These are phyloP conservation scores for Tragelaphus buxtoni DNA, from an alignment of 2,113 vertebrate genomes.

Conservation along the genomic window DNA sequence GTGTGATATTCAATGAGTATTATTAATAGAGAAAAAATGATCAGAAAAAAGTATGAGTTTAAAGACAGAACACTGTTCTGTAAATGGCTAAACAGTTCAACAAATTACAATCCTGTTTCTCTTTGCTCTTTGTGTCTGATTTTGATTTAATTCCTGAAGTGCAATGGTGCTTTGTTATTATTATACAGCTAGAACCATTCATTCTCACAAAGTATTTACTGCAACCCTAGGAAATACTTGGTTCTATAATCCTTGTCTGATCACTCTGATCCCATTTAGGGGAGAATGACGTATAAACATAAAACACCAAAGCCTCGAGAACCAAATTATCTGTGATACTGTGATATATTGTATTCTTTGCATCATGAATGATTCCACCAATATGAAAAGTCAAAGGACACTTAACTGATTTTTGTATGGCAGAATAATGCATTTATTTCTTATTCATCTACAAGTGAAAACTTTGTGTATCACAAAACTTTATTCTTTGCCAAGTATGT, in stretches of 20 bases:
- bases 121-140: neutral
- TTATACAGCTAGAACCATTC: neutral
- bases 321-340: neutral
- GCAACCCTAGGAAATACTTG: neutral
- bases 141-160: slow-evolving; percentile 2
- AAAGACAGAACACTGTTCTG: neutral
- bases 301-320: neutral
- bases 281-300: neutral
- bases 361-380: neutral
- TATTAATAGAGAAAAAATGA: neutral
- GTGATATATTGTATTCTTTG: neutral
- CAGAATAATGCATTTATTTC: neutral
- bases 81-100: neutral
- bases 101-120: neutral
- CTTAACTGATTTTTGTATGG: neutral
- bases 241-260: neutral
- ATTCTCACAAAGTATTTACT: neutral
- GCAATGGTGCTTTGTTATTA: neutral
- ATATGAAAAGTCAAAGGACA: neutral
- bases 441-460: neutral
- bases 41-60: too few species aligned
- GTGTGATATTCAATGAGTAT: neutral
- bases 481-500: neutral
- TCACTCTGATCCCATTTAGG: neutral
- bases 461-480: neutral